Base-by-base conservation (phyloP, 2,888 invertebrate genomes). In the Pyrochroa serraticornis region DNA sequence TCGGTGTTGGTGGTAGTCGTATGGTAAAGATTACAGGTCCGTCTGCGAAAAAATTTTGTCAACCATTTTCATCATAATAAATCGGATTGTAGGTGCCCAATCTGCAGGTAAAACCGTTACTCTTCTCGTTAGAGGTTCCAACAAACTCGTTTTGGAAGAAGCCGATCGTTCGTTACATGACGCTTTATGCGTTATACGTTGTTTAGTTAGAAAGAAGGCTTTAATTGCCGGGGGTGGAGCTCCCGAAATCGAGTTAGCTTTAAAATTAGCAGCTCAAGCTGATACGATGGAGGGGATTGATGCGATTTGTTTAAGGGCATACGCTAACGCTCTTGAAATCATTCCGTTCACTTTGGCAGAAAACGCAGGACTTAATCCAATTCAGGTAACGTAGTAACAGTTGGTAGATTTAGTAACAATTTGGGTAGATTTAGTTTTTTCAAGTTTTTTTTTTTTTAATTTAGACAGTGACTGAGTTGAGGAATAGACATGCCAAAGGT, bases 191-290 rank as follows among this genome's bases (percentile, higher is more conserved):
- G 96, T 95, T 45, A 92, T 99, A 74, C 89, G 99, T 66, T 99
- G 99, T 80, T 85, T 99, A 69, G 97, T 99, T 3, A 94, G 96
- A 71, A 91, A 96, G 64, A 89, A 89, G 58, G 94, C 94, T 39
- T 82, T 97, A 69, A 89, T 97, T 77, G 91, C 96, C 49, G 99
- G 99, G 59, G 99, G 98, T 44, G 99, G 98, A 41, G 96, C 97
- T 8, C 97, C 98, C 3, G 99, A 99, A 83, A 97, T 95, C 62
- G 96, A 97, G 77, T 84, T 98, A 61, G 91, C 97, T 0, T 82
- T 96, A 31, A 88, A 89, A 57, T 82, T 99, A 50, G 89, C 91
- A 6, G 87, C 91, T 13, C 84, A 89, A 62, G 89, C 97, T 0
- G 88, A 95, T 71, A 87, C 90, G 1, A 85, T 95, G 35, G 88